phyloP scores from a whole-genome alignment of 2,113 vertebrate species.

The Chamaea fasciata region DNA sequence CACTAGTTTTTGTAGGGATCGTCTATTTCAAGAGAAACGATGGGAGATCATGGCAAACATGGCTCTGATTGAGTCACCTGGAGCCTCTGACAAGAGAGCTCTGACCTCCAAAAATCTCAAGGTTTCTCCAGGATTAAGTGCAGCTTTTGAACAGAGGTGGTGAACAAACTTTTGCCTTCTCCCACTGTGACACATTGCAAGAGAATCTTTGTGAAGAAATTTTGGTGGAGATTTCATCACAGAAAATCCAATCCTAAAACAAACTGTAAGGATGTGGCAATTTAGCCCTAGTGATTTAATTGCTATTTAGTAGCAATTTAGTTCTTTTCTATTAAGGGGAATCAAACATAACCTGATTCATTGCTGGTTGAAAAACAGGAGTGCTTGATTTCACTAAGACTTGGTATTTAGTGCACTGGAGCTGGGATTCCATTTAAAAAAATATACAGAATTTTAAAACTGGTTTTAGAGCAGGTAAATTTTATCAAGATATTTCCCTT shows the following conservation, averaged over 20 bases:
- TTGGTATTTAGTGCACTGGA: neutral
- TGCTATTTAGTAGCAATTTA: neutral
- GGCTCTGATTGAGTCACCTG: neutral
- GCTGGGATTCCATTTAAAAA: neutral
- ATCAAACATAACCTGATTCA: neutral
- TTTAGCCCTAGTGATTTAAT: neutral
- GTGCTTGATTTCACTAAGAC: neutral
- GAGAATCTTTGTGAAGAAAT: neutral
- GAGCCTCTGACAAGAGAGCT: neutral
- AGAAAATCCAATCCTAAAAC: neutral
- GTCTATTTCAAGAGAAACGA: neutral
- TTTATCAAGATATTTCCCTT: neutral
- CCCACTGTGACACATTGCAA: neutral
- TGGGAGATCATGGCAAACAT: neutral
- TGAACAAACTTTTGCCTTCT: neutral
- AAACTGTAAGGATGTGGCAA: neutral
- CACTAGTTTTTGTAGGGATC: neutral
- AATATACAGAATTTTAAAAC: neutral
- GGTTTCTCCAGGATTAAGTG: neutral
- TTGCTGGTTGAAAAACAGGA: neutral
- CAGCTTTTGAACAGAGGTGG: neutral
- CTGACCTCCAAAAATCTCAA: neutral
- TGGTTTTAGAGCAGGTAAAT: neutral
- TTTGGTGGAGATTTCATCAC: neutral
- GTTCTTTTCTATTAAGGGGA: neutral